phyloP scores from a whole-genome alignment of 2,888 invertebrate genomes.

The Calameuta filiformis region DNA sequence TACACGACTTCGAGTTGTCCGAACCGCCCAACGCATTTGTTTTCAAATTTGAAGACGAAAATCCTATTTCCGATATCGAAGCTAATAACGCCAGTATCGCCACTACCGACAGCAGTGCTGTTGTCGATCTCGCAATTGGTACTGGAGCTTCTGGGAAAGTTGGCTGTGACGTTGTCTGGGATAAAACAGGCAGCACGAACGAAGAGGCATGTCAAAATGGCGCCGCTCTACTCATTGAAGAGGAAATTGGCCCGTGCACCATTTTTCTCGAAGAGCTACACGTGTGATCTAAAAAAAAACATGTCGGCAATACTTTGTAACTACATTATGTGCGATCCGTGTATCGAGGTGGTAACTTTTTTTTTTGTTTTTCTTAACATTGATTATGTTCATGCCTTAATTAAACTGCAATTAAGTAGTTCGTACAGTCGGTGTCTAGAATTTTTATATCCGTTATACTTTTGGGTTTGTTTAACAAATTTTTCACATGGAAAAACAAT shows the following conservation, averaged over 20 bases:
- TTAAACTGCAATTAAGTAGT: background rate
- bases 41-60: constrained; percentile 32
- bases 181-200: constrained; percentile 37
- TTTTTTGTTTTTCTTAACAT: background rate
- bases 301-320: constrained; percentile 70
- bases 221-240: constrained; percentile 37
- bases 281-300: constrained; percentile 69
- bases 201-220: constrained; percentile 46
- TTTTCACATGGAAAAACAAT: too few relatives aligned
- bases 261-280: constrained; percentile 73
- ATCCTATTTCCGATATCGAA: background rate
- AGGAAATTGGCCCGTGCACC: constrained; percentile 65
- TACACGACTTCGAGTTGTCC: constrained; percentile 66
- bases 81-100: background rate
- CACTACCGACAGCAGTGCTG: background rate
- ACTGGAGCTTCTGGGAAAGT: background rate
- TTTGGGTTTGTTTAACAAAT: constrained; percentile 32
- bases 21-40: constrained; percentile 57
- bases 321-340: constrained; percentile 69
- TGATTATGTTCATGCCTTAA: background rate
- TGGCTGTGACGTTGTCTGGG: constrained; percentile 24
- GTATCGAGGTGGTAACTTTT: constrained; percentile 68
- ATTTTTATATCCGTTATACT: background rate
- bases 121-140: background rate
- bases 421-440: background rate